These are phyloP conservation scores for Imbricaverruca yamaguchii DNA, from an alignment of 2,888 invertebrate genomes.

Conservation along the genomic window DNA sequence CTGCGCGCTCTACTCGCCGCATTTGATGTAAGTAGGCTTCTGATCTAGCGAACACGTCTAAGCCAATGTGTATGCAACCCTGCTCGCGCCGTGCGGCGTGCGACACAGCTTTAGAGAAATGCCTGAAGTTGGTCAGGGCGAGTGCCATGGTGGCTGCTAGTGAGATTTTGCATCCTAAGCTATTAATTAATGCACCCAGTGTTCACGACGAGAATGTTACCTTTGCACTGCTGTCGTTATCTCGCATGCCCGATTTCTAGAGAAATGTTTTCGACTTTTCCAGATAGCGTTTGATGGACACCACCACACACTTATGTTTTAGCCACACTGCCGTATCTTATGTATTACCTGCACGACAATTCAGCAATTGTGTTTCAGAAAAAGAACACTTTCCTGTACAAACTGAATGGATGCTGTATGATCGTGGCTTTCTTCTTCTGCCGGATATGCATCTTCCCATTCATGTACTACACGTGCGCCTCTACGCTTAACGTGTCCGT, in stretches of 20 bases:
- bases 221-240: neutral
- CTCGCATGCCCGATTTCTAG: too few relatives aligned
- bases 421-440: neutral
- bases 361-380: neutral
- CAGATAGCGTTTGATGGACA: too few relatives aligned
- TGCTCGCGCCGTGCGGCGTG: too few relatives aligned
- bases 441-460: constrained; percentile 5
- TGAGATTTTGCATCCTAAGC: neutral
- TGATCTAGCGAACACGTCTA: neutral
- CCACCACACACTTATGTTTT: too few relatives aligned
- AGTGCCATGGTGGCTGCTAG: too few relatives aligned
- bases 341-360: too few relatives aligned
- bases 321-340: too few relatives aligned
- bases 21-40: neutral
- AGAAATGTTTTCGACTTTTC: too few relatives aligned
- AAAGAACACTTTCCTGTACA: neutral
- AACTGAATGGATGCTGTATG: neutral
- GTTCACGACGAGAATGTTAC: neutral
- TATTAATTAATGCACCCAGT: neutral
- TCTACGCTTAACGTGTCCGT: neutral
- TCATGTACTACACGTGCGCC: constrained; percentile 14
- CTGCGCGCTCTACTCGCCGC: neutral
- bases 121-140: too few relatives aligned
- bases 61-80: neutral
- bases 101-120: neutral